Conservation (phyloP, 2,113 vertebrate species). For the Rhea americana region DNA sequence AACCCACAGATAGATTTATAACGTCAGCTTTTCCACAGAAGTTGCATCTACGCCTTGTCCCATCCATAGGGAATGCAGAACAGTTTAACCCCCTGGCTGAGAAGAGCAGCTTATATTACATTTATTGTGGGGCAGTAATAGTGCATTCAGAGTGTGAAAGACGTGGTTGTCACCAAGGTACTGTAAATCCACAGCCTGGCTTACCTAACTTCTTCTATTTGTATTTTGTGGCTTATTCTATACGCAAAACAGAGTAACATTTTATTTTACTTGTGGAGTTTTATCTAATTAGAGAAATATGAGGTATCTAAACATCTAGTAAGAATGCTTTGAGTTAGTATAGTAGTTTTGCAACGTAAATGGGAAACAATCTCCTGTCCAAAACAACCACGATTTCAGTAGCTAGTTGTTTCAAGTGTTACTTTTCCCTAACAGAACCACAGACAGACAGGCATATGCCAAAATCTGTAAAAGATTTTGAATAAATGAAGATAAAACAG, state of each 20-base stretch:
- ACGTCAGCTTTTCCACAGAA: neutral
- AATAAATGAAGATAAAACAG: conserved; percentile 26
- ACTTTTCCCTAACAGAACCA: neutral
- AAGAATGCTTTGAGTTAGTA: neutral
- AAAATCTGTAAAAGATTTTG: neutral
- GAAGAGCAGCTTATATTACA: neutral
- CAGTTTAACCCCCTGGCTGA: neutral
- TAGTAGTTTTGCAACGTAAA: neutral
- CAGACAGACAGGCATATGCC: neutral
- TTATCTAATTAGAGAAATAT: neutral
- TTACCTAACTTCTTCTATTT: neutral
- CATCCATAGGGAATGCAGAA: neutral
- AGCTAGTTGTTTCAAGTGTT: neutral
- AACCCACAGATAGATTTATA: neutral
- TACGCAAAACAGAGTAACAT: neutral
- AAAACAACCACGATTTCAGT: neutral
- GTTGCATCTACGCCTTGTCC: neutral
- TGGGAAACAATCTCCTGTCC: neutral
- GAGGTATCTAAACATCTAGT: neutral
- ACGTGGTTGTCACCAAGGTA: neutral
- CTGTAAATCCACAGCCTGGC: neutral
- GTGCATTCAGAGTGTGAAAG: neutral
- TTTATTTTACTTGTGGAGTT: neutral
- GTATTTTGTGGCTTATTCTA: neutral
- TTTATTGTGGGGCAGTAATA: neutral